A percentile compares a stretch with the other conserved stretches of the same genome.
These are phyloP conservation scores for Zootermopsis nevadensis DNA, from an alignment of 2,888 invertebrate genomes.

Conservation along the genomic window DNA sequence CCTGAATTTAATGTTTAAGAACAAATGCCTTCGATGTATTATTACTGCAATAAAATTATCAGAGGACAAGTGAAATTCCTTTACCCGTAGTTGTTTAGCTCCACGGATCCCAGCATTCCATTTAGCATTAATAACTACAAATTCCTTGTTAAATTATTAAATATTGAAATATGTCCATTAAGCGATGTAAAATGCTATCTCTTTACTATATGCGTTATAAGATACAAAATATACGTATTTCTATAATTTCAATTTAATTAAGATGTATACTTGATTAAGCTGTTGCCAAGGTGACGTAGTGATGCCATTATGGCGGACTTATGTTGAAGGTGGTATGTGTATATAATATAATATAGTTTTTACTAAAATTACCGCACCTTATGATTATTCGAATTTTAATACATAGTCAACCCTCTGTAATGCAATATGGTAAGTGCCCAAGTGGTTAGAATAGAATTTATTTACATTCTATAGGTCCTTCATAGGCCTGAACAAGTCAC, in stretches of 20 bases:
- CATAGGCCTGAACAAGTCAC: too few relatives aligned
- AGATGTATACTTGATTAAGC: not conserved
- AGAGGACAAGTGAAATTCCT: conserved; percentile 10
- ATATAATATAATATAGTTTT: too few relatives aligned
- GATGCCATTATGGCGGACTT: not conserved
- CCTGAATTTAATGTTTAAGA: not conserved
- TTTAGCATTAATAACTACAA: not conserved
- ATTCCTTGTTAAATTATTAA: not conserved
- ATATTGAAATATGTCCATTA: too few relatives aligned
- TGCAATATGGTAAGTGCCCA: too few relatives aligned
- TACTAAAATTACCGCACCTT: too few relatives aligned
- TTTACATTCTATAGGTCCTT: too few relatives aligned
- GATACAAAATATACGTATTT: not conserved
- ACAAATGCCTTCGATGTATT: not conserved
- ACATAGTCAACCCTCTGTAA: too few relatives aligned
- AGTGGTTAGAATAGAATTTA: too few relatives aligned
- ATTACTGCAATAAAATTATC: not conserved
- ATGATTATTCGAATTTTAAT: too few relatives aligned
- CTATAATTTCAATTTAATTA: not conserved
- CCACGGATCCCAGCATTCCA: conserved; percentile 10
- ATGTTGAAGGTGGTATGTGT: too few relatives aligned
- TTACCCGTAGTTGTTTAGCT: not conserved
- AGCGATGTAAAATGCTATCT: too few relatives aligned
- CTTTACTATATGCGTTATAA: too few relatives aligned
- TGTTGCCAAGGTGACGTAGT: not conserved